Conservation (phyloP, 2,888 invertebrate genomes). For the Scaptomyza caliginosa region DNA sequence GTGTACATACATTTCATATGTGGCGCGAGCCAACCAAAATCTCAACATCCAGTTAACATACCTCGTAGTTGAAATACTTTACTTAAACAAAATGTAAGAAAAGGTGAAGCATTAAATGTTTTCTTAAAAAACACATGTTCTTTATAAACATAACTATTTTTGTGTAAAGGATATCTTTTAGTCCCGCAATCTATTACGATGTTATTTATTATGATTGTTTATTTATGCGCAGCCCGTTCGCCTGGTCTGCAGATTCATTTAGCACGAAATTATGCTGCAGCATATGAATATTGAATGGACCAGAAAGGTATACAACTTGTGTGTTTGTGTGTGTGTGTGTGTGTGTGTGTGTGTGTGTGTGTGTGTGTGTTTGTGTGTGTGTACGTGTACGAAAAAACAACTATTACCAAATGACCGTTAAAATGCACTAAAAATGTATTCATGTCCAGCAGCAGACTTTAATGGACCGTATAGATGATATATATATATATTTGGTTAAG, state of each 20-base stretch:
- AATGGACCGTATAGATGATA: not conserved
- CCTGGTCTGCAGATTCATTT: constrained; percentile 35
- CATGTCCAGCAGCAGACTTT: constrained; percentile 5
- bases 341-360: not conserved
- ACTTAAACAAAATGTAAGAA: too few species aligned
- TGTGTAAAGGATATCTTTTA: not conserved
- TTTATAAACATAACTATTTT: too few species aligned
- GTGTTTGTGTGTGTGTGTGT: not conserved
- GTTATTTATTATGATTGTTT: constrained; percentile 10
- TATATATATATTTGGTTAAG: not conserved
- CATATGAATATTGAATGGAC: constrained; percentile 49
- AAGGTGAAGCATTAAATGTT: too few species aligned
- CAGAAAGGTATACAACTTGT: not conserved
- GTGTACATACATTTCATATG: not conserved
- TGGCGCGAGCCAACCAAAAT: constrained; percentile 1
- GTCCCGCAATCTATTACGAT: not conserved
- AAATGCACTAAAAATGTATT: constrained; percentile 6
- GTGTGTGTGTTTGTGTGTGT: not conserved
- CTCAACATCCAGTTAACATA: constrained; percentile 10
- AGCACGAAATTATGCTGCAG: constrained; percentile 48
- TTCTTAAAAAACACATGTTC: too few species aligned
- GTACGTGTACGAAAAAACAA: not conserved
- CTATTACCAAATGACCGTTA: constrained; percentile 1
- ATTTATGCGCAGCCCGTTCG: constrained; percentile 41
- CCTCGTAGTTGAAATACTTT: not conserved